Conservation (phyloP, 2,113 vertebrate genomes). For the Dascyllus trimaculatus region DNA sequence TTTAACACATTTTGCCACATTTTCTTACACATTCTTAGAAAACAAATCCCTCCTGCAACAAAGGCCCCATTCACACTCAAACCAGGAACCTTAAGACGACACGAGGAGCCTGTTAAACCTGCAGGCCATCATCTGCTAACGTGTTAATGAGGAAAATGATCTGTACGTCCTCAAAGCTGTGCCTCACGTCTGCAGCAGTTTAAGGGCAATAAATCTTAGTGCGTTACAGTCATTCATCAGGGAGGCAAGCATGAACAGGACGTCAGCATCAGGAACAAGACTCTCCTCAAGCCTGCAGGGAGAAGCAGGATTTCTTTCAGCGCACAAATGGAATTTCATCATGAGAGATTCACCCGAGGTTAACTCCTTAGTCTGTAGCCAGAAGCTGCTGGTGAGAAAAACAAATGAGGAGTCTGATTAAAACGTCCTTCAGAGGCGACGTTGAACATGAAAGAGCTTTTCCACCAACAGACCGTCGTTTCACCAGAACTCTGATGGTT, state of each 20-base stretch:
- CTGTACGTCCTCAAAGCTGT: too few species aligned
- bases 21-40: too few species aligned
- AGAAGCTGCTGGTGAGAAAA: slow-evolving; percentile 7
- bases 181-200: too few species aligned
- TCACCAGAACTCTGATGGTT: slow-evolving; percentile 61
- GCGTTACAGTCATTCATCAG: too few species aligned
- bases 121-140: too few species aligned
- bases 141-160: too few species aligned
- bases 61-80: too few species aligned
- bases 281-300: background rate
- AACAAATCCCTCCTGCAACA: too few species aligned
- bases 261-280: background rate
- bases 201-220: too few species aligned
- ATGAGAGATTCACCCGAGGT: background rate
- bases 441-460: slow-evolving; percentile 21
- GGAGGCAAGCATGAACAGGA: background rate
- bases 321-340: background rate
- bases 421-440: slow-evolving; percentile 21
- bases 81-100: too few species aligned
- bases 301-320: background rate
- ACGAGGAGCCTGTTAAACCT: too few species aligned
- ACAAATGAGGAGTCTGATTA: background rate
- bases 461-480: slow-evolving; percentile 43
- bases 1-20: too few species aligned
- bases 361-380: background rate